Evolutionary conservation across 2,888 invertebrate species (phyloP).

Genomic region (Baccha elongata): DNA sequence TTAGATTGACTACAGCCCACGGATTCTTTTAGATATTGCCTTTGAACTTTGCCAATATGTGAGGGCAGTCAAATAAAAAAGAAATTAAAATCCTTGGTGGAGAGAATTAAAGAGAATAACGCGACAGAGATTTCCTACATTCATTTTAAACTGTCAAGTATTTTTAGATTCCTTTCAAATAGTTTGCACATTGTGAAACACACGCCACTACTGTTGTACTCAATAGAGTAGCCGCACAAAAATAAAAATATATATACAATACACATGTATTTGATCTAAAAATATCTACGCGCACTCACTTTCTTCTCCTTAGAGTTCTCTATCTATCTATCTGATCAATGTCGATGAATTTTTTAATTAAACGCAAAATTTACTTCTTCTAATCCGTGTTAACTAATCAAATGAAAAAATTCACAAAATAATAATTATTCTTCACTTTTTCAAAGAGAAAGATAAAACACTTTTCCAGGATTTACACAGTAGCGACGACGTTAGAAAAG

Average conservation of each 20-base stretch:
- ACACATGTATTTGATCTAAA: slow-evolving; percentile 59
- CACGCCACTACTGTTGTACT: slow-evolving; percentile 42
- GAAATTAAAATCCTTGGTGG: slow-evolving; percentile 58
- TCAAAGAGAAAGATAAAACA: slow-evolving; percentile 11
- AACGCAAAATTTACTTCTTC: slow-evolving; percentile 31
- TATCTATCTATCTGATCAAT: slow-evolving; percentile 54
- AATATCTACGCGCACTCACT: slow-evolving; percentile 72
- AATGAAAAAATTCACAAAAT: slow-evolving; percentile 29
- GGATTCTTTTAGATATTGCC: slow-evolving; percentile 27
- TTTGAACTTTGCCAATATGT: slow-evolving; percentile 52
- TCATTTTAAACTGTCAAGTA: slow-evolving; percentile 55
- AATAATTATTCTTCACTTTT: slow-evolving; percentile 13
- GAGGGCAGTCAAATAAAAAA: background rate
- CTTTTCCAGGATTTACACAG: slow-evolving; percentile 21
- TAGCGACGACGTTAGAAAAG: slow-evolving; percentile 16
- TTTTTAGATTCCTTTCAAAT: slow-evolving; percentile 66
- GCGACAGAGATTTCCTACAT: slow-evolving; percentile 56
- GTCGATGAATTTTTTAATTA: slow-evolving; percentile 63
- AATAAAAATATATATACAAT: slow-evolving; percentile 36
- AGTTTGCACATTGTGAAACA: slow-evolving; percentile 73
- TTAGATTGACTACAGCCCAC: too few species aligned
- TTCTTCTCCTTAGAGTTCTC: slow-evolving; percentile 51
- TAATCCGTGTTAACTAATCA: slow-evolving; percentile 43
- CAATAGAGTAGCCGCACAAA: slow-evolving; percentile 59
- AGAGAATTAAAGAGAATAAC: slow-evolving; percentile 39